A percentile compares a stretch with the other conserved stretches of the same genome.
phyloP scores from a whole-genome alignment of 2,113 vertebrate species.

The Dipodomys merriami region DNA sequence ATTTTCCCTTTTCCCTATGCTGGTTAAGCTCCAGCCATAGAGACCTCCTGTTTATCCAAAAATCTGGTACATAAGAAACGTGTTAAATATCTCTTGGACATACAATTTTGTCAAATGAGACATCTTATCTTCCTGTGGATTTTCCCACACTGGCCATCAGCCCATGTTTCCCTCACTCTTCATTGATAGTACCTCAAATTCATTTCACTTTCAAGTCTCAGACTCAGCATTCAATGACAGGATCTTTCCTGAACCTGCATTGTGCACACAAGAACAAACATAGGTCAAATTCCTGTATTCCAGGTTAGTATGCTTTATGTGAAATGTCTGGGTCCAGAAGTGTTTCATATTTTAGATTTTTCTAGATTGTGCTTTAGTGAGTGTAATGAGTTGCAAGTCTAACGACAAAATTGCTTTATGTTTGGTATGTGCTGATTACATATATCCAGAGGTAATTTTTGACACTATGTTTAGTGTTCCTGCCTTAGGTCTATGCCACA shows the following conservation, averaged over 20 bases:
- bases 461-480: background rate
- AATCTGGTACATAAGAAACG: background rate
- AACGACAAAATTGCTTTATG: background rate
- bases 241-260: background rate
- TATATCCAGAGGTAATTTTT: background rate
- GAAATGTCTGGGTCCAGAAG: background rate
- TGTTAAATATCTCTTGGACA: background rate
- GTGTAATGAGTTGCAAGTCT: background rate
- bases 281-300: background rate
- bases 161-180: background rate
- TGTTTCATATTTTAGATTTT: background rate
- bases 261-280: background rate
- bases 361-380: too few species aligned
- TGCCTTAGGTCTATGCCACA: background rate
- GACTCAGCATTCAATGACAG: background rate
- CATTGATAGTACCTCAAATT: background rate
- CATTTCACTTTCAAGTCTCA: background rate
- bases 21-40: background rate
- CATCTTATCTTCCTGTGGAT: rapidly evolving
- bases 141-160: background rate
- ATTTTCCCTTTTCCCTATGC: background rate
- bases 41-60: background rate
- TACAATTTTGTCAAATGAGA: background rate
- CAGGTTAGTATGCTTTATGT: background rate
- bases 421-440: background rate